A percentile compares a stretch with the other conserved stretches of the same genome.
Evolutionary conservation across 35 echinoderm and acorn worm species (phyloP).

Genomic region (Lytechinus variegatus): DNA sequence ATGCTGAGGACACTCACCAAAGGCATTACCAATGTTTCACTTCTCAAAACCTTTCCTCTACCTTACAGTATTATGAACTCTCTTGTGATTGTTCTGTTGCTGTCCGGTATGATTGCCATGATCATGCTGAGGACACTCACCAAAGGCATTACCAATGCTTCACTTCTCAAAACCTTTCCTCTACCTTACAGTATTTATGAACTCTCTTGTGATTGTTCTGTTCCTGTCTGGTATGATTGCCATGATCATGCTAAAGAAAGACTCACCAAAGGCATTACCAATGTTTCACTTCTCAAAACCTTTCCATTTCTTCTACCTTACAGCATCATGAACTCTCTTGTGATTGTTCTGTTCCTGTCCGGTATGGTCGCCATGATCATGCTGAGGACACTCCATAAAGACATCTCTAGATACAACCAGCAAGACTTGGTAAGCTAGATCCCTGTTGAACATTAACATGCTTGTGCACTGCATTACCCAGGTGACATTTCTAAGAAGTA

Average conservation of each 20-base stretch:
- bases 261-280: constrained; percentile 93
- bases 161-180: too few relatives aligned
- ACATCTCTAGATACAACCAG: constrained; percentile 96
- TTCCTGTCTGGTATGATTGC: constrained; percentile 98
- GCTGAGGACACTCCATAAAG: constrained; percentile 96
- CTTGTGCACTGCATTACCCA: neutral
- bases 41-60: neutral
- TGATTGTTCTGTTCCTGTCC: constrained; percentile 98
- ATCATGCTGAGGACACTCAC: constrained; percentile 95
- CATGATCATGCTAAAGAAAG: constrained; percentile 96
- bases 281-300: neutral
- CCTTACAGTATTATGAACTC: constrained; percentile 97
- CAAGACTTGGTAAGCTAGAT: constrained; percentile 80
- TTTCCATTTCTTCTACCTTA: neutral
- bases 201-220: constrained; percentile 94
- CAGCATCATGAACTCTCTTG: constrained; percentile 99
- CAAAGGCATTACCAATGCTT: constrained; percentile 72
- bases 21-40: neutral
- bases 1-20: constrained; percentile 94
- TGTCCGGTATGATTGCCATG: constrained; percentile 98
- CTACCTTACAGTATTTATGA: constrained; percentile 91
- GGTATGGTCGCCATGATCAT: constrained; percentile 99
- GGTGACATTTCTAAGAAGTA: neutral
- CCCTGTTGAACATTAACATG: too few relatives aligned
- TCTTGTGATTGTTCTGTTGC: constrained; percentile 92